Conservation (phyloP, 1,140 invertebrate species). For the Phocides pigmalion region DNA sequence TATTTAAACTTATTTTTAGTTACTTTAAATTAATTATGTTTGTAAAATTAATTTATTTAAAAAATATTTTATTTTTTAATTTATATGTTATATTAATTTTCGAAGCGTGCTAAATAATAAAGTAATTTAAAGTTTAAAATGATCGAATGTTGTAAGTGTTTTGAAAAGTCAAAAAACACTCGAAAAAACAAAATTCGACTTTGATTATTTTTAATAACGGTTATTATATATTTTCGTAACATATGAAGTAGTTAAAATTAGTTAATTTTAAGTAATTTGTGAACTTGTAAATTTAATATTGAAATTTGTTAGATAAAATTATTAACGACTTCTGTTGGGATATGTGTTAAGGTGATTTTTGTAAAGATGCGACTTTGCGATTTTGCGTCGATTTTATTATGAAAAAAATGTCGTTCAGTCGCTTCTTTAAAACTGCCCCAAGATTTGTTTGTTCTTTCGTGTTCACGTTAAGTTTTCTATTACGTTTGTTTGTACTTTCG, state of each 20-base stretch:
- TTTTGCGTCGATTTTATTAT: neutral
- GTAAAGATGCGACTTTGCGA: neutral
- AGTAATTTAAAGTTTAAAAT: too few species aligned
- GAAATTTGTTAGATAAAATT: conserved; percentile 16
- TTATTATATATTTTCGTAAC: conserved; percentile 14
- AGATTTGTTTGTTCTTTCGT: conserved; percentile 1
- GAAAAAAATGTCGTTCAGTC: neutral
- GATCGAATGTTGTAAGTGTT: too few species aligned
- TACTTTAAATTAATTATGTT: too few species aligned
- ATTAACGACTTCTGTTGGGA: neutral
- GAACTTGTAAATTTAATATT: conserved; percentile 20
- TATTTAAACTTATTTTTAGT: too few species aligned
- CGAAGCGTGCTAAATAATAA: too few species aligned
- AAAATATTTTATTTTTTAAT: too few species aligned
- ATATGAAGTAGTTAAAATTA: conserved; percentile 7
- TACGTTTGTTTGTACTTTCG: neutral
- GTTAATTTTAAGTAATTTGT: conserved; percentile 12
- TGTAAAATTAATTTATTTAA: too few species aligned
- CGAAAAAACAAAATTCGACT: neutral
- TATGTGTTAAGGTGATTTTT: neutral
- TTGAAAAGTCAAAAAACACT: neutral
- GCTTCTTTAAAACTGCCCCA: neutral
- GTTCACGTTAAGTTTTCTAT: conserved; percentile 16
- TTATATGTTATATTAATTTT: too few species aligned
- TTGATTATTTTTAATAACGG: neutral